A percentile compares a stretch with the other conserved stretches of the same genome.
These are phyloP conservation scores for Listronotus bonariensis DNA, from an alignment of 1,140 invertebrate genomes.

Conservation along the genomic window DNA sequence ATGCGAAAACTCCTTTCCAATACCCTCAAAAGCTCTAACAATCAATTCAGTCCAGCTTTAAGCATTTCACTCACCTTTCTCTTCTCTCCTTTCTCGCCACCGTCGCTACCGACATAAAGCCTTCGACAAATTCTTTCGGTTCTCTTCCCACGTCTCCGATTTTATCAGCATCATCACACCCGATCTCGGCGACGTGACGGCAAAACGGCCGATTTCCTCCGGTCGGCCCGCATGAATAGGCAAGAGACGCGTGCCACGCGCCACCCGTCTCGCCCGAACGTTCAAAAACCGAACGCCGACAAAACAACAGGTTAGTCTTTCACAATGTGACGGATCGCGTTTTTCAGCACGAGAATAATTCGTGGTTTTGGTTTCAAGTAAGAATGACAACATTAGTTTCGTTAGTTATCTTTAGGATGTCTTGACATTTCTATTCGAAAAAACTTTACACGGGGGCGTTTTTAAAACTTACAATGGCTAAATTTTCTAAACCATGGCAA, in stretches of 20 bases:
- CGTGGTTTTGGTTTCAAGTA: no score
- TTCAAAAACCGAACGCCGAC: constrained; percentile 11
- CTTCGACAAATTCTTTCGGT: constrained; percentile 9
- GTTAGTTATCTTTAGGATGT: no score
- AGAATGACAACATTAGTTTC: no score
- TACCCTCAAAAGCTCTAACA: not conserved
- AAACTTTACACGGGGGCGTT: no score
- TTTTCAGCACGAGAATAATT: not conserved
- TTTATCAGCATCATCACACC: constrained; percentile 24
- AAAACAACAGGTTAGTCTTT: constrained; percentile 1
- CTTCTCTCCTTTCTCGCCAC: not conserved
- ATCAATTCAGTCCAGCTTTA: constrained; percentile 9
- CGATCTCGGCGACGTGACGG: constrained; percentile 16
- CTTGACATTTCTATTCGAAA: no score
- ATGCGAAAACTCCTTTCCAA: no score
- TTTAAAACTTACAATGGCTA: no score
- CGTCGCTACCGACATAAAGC: not conserved
- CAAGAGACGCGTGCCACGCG: constrained; percentile 22
- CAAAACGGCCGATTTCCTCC: constrained; percentile 19
- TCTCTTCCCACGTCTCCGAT: constrained; percentile 16
- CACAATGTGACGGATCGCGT: not conserved
- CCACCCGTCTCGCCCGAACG: constrained; percentile 12
- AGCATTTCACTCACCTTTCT: constrained; percentile 7
- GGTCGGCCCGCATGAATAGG: constrained; percentile 8
- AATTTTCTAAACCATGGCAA: no score